Evolutionary conservation across 2,797 vertebrate species (phyloP).

Genomic region (Loris lydekkerianus): DNA sequence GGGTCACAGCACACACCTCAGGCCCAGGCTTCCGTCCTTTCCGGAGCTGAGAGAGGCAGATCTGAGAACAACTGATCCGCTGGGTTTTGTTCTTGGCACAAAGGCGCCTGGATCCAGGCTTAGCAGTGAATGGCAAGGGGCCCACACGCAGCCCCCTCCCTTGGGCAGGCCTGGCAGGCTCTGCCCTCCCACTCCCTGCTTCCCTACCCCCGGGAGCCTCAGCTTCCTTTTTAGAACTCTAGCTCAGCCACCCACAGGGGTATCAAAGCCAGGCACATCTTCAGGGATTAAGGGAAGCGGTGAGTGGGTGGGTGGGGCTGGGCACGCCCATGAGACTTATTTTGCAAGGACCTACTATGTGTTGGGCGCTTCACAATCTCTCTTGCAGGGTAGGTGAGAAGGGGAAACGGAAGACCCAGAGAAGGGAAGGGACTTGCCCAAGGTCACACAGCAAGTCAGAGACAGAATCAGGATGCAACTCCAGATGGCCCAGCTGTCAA

Average conservation of each 20-base stretch:
- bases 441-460: not conserved
- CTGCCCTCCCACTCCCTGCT: not conserved
- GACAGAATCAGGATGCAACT: not conserved
- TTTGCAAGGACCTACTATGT: not conserved
- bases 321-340: not conserved
- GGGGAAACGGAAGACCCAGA: not conserved
- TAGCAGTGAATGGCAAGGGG: constrained; percentile 69
- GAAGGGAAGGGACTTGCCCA: not conserved
- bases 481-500: not conserved
- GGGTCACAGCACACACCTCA: not conserved
- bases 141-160: not conserved
- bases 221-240: not conserved
- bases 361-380: not conserved
- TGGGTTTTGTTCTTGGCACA: constrained; percentile 77
- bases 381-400: fast-evolving
- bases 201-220: not conserved
- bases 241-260: not conserved
- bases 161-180: not conserved
- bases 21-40: constrained; percentile 40
- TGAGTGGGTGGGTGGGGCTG: not conserved
- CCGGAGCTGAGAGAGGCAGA: constrained; percentile 61
- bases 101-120: constrained; percentile 74
- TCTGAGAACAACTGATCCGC: constrained; percentile 73
- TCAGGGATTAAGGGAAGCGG: not conserved
- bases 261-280: constrained; percentile 38